phyloP scores from a whole-genome alignment of 2,888 invertebrate genomes.

The Rhogogaster chlorosoma region DNA sequence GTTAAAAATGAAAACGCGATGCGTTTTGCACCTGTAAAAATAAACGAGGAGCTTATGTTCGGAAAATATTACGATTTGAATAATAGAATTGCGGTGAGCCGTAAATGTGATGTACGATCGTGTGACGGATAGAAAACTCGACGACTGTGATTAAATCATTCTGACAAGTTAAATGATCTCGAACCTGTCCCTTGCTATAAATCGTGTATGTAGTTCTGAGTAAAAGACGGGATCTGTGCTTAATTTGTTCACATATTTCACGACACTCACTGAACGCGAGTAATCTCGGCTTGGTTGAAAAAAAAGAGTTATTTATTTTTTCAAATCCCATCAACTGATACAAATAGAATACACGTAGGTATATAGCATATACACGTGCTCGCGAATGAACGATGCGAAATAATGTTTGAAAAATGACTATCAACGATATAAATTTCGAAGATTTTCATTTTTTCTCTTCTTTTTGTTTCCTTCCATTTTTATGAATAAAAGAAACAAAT shows the following conservation, averaged over 20 bases:
- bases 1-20: not conserved
- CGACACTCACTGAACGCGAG: slow-evolving; percentile 17
- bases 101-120: slow-evolving; percentile 6
- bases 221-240: slow-evolving; percentile 35
- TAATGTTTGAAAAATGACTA: not conserved
- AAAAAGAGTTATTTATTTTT: slow-evolving; percentile 1
- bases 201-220: slow-evolving; percentile 20
- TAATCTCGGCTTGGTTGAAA: not conserved
- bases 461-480: not conserved
- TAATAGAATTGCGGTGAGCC: not conserved
- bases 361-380: not conserved
- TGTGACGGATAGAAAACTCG: slow-evolving; percentile 33
- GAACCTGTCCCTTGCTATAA: slow-evolving; percentile 31
- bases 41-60: not conserved
- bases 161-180: slow-evolving; percentile 44
- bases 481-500: not conserved
- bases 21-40: not conserved
- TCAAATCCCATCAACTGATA: slow-evolving; percentile 1
- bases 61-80: slow-evolving; percentile 4
- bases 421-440: not conserved
- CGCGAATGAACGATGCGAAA: not conserved
- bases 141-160: slow-evolving; percentile 22
- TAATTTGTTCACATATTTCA: slow-evolving; percentile 40
- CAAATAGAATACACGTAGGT: not conserved
- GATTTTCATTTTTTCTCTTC: not conserved